Evolutionary conservation across 2,888 invertebrate species (phyloP).

Genomic region (Chaetogeoica ovagalla): DNA sequence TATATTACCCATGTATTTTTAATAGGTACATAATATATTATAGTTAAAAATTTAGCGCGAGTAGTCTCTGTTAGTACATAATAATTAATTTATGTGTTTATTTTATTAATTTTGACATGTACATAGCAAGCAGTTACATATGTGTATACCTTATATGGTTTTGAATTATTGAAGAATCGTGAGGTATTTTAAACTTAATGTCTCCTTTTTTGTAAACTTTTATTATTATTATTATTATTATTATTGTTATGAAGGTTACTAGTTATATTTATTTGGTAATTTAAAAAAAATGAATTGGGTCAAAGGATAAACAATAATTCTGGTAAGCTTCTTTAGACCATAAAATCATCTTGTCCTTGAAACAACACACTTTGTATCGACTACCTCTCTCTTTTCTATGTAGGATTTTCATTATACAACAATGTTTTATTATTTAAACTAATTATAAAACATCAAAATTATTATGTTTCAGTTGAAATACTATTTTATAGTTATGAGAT

Average conservation of each 20-base stretch:
- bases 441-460: slow-evolving; percentile 17
- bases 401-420: neutral
- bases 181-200: slow-evolving; percentile 38
- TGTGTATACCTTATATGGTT: slow-evolving; percentile 41
- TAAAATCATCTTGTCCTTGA: slow-evolving; percentile 37
- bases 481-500: slow-evolving; percentile 57
- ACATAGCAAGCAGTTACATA: neutral
- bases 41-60: neutral
- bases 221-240: neutral
- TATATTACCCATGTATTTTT: neutral
- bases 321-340: slow-evolving; percentile 28
- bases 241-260: slow-evolving; percentile 17
- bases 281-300: slow-evolving; percentile 33
- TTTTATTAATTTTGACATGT: slow-evolving; percentile 11
- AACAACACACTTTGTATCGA: slow-evolving; percentile 7
- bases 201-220: slow-evolving; percentile 27
- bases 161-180: slow-evolving; percentile 27
- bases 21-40: neutral
- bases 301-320: slow-evolving; percentile 3
- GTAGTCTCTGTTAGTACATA: neutral
- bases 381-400: slow-evolving; percentile 38
- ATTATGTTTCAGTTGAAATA: slow-evolving; percentile 57
- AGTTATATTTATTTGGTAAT: slow-evolving; percentile 17
- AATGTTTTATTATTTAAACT: slow-evolving; percentile 3
- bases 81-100: slow-evolving; percentile 5